Base-by-base conservation (phyloP, 2,888 invertebrate species). In the Marasmarcha lunaedactyla region DNA sequence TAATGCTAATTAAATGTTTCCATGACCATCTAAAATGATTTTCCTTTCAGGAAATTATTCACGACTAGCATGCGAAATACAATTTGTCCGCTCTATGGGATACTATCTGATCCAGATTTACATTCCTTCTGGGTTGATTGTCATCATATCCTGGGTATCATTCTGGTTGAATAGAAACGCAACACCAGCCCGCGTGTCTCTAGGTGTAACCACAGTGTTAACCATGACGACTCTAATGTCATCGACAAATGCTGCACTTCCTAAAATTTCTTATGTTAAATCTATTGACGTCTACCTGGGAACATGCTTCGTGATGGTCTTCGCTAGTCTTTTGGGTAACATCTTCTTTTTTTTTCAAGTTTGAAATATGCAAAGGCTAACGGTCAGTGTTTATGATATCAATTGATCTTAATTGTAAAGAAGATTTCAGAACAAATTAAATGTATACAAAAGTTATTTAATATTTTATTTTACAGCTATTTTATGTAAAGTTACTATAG, bases 231-330 rank as follows among this genome's bases (percentile, higher is more conserved):
- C 97, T 55, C 90, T 96, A 60, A 96, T 97, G 95, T 95, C 95
- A 58, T 95, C 95, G 60, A 96, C 95, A 57, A 96, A 96, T 77
- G 95, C 95, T 59, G 95, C 95, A 61, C 88, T 99, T 72, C 98
- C 98, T 58, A 96, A 98, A 87, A 97, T 97, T 72, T 96, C 96
- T 51, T 97, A 97, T 85, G 95, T 97, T 81, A 97, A 97, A 83
- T 95, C 95, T 60, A 97, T 97, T 78, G 97, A 97, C 84, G 95
- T 97, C 59, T 97, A 96, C 84, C 86, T 97, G 84, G 96, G 96
- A 69, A 96, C 96, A 69, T 97, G 96, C 87, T 97, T 97, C 93
- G 94, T 97, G 70, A 97, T 97, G 97, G 97, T 97, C 74, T 97
- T 97, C 87, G 97, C 97, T 59, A 96, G 96, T 76, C 87, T 98